These are phyloP conservation scores for Bambusicola thoracicus DNA, from an alignment of 2,113 vertebrate genomes.

Conservation along the genomic window DNA sequence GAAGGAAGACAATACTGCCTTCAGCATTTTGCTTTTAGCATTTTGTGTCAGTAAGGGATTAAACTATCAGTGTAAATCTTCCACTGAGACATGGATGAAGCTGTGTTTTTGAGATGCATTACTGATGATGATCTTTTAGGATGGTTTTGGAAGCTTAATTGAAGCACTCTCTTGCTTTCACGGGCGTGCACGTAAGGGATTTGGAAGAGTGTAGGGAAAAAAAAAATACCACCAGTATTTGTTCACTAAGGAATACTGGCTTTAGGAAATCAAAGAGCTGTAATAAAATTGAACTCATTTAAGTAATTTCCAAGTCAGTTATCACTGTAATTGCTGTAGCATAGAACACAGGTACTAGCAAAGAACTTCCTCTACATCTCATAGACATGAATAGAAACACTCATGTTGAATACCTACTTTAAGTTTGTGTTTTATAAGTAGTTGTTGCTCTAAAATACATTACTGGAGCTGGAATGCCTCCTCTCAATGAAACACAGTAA, in stretches of 20 bases:
- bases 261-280: not conserved
- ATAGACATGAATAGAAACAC: not conserved
- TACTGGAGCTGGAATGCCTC: not conserved
- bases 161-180: not conserved
- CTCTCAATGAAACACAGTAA: not conserved
- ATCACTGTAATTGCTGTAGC: not conserved
- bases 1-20: not conserved
- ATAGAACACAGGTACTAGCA: not conserved
- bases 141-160: not conserved
- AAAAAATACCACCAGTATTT: not conserved
- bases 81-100: not conserved
- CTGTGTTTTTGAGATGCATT: not conserved
- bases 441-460: not conserved
- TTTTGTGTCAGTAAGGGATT: not conserved
- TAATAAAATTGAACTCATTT: not conserved
- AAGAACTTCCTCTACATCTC: not conserved
- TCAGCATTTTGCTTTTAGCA: slow-evolving; percentile 30
- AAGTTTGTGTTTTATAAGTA: not conserved
- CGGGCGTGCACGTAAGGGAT: not conserved
- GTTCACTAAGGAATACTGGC: not conserved
- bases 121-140: slow-evolving; percentile 11
- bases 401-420: not conserved
- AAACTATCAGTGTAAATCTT: not conserved
- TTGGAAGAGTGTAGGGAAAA: not conserved
- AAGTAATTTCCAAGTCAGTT: not conserved